Evolutionary conservation across 2,797 vertebrate genomes (phyloP), one percentile per base, ranked within the genome.

Genomic region (Platalea minor): DNA sequence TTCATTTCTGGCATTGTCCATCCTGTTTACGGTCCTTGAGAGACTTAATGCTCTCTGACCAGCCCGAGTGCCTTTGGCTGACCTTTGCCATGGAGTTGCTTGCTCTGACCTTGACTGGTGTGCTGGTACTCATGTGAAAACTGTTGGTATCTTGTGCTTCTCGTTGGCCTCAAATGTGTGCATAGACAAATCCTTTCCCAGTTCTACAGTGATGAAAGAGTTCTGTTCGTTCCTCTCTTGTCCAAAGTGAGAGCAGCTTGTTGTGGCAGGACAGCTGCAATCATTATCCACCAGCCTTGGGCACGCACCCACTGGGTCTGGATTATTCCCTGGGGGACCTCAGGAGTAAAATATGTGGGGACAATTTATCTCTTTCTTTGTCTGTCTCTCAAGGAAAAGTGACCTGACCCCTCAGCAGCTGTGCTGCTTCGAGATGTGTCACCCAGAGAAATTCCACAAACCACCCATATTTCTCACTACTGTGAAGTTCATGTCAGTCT

Each of bases 41-140:
- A 94, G 26, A 35, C 6, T 2, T 80, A 26, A 67, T 91, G 78
- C 53, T 77, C 43, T 85, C 72, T 94, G 37, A 51, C 50, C 72
- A 92, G 81, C 64, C 72, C 75, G n/a, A 91, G 73, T 81, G 78
- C 85, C 73, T 92, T 95, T 91, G 91, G 87, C 91, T 89, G 89
- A 91, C 89, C 81, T 94, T 93, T 95, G 80, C 82, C 64, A n/a
- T 72, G 60, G 53, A 80, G 16, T 43, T 89, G 11, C 53, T 88
- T 85, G 50, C 48, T 92, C 87, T 95, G 93, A 88, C 91, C 89
- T 96, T 96, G 85, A 43, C 81, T 92, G 48, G 11, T 72, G 10
- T 88, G 9, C 53, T 67, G 14, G 20, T 93, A 56, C 43, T 89
- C 33, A 7, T 2, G 26, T 85, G 17, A 60, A 88, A 88, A 70